phyloP scores from a whole-genome alignment of 2,113 vertebrate genomes.

The Ophthalmotilapia sp. region DNA sequence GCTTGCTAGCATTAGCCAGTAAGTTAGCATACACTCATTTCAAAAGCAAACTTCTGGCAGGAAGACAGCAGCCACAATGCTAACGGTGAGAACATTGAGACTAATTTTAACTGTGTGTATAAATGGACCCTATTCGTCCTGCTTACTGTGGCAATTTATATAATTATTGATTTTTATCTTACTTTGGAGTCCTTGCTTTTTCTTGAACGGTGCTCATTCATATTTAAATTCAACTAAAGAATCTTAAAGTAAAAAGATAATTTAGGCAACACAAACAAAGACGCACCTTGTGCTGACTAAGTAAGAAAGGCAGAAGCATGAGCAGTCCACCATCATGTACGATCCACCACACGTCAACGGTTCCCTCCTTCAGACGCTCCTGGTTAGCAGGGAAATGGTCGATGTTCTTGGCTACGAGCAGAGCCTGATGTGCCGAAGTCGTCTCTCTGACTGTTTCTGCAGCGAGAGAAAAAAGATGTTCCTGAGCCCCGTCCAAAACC shows the following conservation, averaged over 20 bases:
- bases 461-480: background rate
- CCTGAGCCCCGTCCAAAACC: background rate
- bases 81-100: background rate
- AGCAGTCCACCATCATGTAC: slow-evolving; percentile 94
- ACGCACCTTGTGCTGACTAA: slow-evolving; percentile 90
- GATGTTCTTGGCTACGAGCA: slow-evolving; percentile 92
- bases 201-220: background rate
- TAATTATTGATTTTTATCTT: background rate
- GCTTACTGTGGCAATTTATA: background rate
- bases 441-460: slow-evolving; percentile 89
- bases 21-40: background rate
- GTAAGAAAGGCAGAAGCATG: slow-evolving; percentile 91
- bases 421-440: slow-evolving; percentile 85
- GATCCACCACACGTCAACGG: slow-evolving; percentile 94
- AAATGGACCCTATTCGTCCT: background rate
- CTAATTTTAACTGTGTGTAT: background rate
- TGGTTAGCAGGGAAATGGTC: slow-evolving; percentile 84
- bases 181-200: background rate
- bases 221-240: background rate
- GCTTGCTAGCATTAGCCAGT: background rate
- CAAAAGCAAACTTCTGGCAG: background rate
- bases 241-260: background rate
- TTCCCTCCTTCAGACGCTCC: slow-evolving; percentile 80
- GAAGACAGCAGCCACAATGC: background rate
- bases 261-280: background rate